Conservation (phyloP, 2,888 invertebrate species). For the Nemoura dubitans region DNA sequence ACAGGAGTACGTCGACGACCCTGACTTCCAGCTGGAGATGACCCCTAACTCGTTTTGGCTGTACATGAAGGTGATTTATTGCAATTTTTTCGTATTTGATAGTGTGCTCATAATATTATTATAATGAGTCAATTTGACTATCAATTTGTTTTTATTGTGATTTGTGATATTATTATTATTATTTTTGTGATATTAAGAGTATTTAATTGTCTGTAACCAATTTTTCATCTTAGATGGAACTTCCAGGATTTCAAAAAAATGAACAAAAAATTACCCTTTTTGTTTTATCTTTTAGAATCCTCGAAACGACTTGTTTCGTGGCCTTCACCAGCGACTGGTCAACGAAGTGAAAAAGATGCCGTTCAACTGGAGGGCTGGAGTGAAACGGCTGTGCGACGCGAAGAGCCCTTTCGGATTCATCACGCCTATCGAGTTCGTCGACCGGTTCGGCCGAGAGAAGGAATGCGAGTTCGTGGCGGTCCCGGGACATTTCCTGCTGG, state of each 20-base stretch:
- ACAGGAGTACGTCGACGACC: constrained; percentile 14
- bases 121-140: too few relatives aligned
- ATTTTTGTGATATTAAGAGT: too few relatives aligned
- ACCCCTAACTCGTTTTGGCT: not conserved
- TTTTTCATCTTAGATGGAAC: not conserved
- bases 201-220: too few relatives aligned
- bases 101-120: too few relatives aligned
- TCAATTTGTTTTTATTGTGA: too few relatives aligned
- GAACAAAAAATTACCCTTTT: too few relatives aligned
- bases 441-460: not conserved
- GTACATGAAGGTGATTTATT: not conserved
- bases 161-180: too few relatives aligned
- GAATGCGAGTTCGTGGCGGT: not conserved
- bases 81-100: not conserved
- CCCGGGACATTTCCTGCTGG: not conserved
- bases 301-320: not conserved
- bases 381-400: not conserved
- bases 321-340: not conserved
- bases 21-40: not conserved
- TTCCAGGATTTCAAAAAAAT: too few relatives aligned
- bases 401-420: not conserved
- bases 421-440: not conserved
- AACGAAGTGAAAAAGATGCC: not conserved
- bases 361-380: not conserved
- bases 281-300: not conserved